These are phyloP conservation scores for Acleris laterana DNA, from an alignment of 2,888 invertebrate genomes.

Conservation along the genomic window DNA sequence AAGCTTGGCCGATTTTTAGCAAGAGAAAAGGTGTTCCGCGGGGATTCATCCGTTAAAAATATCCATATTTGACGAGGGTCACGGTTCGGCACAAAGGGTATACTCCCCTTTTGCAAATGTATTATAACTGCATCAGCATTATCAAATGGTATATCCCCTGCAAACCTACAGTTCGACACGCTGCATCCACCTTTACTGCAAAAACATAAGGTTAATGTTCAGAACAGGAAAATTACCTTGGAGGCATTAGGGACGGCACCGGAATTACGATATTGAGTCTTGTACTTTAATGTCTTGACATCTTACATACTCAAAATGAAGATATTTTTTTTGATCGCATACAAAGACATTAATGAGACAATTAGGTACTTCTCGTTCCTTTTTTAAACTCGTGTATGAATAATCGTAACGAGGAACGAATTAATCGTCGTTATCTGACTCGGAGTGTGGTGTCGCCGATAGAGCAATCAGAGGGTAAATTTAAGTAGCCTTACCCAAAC, in stretches of 20 bases:
- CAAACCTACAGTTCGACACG: slow-evolving; percentile 86
- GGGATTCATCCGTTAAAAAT: slow-evolving; percentile 88
- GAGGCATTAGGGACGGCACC: too few relatives aligned
- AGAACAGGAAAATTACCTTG: too few relatives aligned
- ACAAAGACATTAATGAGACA: too few relatives aligned
- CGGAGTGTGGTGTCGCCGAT: too few relatives aligned
- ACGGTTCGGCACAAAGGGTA: slow-evolving; percentile 52
- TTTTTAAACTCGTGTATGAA: too few relatives aligned
- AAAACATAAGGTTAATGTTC: neutral
- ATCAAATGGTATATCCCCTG: slow-evolving; percentile 70
- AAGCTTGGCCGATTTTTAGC: slow-evolving; percentile 56
- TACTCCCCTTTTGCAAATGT: slow-evolving; percentile 76
- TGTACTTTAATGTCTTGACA: too few relatives aligned
- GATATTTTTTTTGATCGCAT: too few relatives aligned
- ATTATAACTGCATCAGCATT: slow-evolving; percentile 86
- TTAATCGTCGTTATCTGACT: too few relatives aligned
- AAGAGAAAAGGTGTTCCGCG: slow-evolving; percentile 82
- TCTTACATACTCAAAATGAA: too few relatives aligned
- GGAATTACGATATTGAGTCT: too few relatives aligned
- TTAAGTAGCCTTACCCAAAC: slow-evolving; percentile 68
- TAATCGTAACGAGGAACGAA: too few relatives aligned
- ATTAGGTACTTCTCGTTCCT: too few relatives aligned
- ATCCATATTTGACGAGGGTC: slow-evolving; percentile 86
- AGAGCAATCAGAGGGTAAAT: slow-evolving; percentile 19
- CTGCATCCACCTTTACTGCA: slow-evolving; percentile 83